Evolutionary conservation across 1,140 invertebrate species (phyloP), one percentile per base, ranked within the genome.

Genomic region (Onthophagus taurus): DNA sequence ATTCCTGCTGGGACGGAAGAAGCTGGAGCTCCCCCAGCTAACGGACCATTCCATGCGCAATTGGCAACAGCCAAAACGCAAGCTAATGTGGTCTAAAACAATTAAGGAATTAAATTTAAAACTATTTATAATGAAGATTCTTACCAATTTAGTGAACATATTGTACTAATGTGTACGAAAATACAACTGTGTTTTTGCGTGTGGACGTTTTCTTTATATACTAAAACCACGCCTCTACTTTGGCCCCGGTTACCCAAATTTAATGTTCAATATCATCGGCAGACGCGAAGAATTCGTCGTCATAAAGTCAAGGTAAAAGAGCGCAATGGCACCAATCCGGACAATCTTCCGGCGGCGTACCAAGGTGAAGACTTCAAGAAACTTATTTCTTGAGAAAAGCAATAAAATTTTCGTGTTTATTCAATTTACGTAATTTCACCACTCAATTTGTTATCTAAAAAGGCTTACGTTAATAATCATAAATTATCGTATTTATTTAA

Each of bases 71-170:
- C 52, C 39, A 63, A 18, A 20, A 45, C 55, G 39, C 56, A 53
- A 49, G 59, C 54, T 45, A 61, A 50, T 37, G 53, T 50, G 23
- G 51, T 57, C 60, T 63, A 48, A 29, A 55, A 57, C 30, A 30
- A 3, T 21, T 13, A 36, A 7, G 2, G 33, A 26, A 36, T 11
- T 33, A 8, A 33, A 13, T 33, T 33, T 33, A 33, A 33, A 33
- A 33, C n/a, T n/a, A n/a, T n/a, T n/a, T n/a, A n/a, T n/a, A n/a
- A n/a, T n/a, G n/a, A n/a, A n/a, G 23, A 29, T 12, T 56, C 60
- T 60, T 56, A 62, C 60, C 60, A 62, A 57, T 62, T 62, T 62
- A 60, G 58, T 58, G 50, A 62, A 62, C 60, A 62, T 62, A 58
- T 62, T 58, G 58, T 37, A 21, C 20, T 21, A 54, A 50, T 43